Evolutionary conservation across 2,888 invertebrate species (phyloP).

Genomic region (Marasmarcha lunaedactyla): DNA sequence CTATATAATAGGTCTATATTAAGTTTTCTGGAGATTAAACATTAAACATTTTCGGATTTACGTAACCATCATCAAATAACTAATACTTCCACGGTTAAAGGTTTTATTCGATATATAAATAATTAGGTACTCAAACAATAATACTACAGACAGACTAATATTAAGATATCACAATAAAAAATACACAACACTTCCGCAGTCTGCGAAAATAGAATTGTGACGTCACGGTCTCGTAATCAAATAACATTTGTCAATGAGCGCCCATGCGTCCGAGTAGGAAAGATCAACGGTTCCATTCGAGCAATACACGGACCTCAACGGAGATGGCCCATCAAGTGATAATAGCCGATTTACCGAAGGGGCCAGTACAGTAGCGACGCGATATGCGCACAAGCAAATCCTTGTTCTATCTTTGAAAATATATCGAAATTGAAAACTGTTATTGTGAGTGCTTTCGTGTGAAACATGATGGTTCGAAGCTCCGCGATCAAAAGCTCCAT

Average conservation of each 20-base stretch:
- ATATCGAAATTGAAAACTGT: background rate
- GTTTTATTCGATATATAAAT: too few species aligned
- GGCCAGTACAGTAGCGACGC: conserved; percentile 25
- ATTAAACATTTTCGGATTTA: too few species aligned
- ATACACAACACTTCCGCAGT: background rate
- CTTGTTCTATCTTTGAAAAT: background rate
- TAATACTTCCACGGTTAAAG: too few species aligned
- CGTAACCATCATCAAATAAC: too few species aligned
- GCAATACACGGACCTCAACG: conserved; percentile 44
- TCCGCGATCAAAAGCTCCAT: background rate
- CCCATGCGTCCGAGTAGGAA: background rate
- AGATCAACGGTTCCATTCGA: conserved; percentile 14
- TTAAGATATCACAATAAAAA: too few species aligned
- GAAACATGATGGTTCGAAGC: conserved; percentile 31
- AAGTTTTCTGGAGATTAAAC: too few species aligned
- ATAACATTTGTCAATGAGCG: background rate
- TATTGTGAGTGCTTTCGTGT: conserved; percentile 29
- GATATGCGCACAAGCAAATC: background rate
- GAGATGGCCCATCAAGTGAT: conserved; percentile 64
- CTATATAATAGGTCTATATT: too few species aligned
- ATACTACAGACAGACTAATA: too few species aligned
- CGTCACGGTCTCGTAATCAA: background rate
- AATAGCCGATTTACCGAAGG: conserved; percentile 52
- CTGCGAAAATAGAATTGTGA: background rate
- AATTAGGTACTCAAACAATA: too few species aligned